Evolutionary conservation across 2,113 vertebrate species (phyloP).

Genomic region (Eulacestoma nigropectus): DNA sequence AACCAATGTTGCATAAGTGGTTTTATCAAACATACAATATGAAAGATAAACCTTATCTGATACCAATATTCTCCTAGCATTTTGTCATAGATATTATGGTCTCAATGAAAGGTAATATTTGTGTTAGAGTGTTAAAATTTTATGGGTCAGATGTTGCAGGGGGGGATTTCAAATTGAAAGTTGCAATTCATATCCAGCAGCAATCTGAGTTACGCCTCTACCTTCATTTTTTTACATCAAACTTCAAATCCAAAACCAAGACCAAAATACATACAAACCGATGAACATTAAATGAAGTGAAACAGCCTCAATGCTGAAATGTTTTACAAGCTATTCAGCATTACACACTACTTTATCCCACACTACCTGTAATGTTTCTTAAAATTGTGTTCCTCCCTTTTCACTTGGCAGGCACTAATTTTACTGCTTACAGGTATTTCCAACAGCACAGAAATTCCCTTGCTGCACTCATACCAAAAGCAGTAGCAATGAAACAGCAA

Average conservation of each 20-base stretch:
- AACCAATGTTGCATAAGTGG: not conserved
- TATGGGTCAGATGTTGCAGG: rapidly evolving
- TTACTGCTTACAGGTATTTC: not conserved
- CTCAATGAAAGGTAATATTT: not conserved
- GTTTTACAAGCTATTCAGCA: not conserved
- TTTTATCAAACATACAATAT: not conserved
- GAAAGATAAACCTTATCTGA: not conserved
- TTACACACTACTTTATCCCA: not conserved
- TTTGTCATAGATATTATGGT: not conserved
- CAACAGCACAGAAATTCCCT: not conserved
- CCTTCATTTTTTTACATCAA: not conserved
- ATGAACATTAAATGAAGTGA: not conserved
- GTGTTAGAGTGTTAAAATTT: not conserved
- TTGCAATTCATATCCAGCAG: not conserved
- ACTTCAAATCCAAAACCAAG: not conserved
- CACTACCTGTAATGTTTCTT: not conserved
- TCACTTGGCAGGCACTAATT: not conserved
- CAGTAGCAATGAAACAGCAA: not conserved
- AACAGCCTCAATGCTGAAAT: not conserved
- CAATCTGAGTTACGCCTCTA: not conserved
- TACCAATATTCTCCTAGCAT: not conserved
- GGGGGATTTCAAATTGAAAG: not conserved
- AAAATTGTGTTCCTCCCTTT: not conserved
- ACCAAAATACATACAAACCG: not conserved
- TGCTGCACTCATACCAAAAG: not conserved